Evolutionary conservation across 2,797 vertebrate species (phyloP), one percentile per base, ranked within the genome.

Genomic region (Allobates femoralis): DNA sequence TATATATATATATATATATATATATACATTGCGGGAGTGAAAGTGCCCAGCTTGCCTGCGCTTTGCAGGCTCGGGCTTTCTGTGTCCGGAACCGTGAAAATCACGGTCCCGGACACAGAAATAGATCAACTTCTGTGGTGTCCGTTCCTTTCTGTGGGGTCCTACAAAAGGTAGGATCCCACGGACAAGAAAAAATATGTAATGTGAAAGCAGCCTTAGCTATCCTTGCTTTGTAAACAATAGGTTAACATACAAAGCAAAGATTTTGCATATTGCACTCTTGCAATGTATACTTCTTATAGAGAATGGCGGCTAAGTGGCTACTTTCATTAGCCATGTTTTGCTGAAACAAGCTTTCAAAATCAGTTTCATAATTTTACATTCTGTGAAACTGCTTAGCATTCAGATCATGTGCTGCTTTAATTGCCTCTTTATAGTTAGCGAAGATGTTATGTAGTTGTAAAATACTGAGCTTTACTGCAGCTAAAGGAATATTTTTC

Each of bases 401-500:
- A 90, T 91, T 90, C 85, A 41, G n/a, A 79, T 90, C 41, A 1
- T 90, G 83, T 34, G 80, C 55, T 77, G 62, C 91, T 93, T 92
- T 93, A 92, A 93, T 92, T 90, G 81, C 87, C 21, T 37, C 1
- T 89, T 87, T 88, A 50, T 82, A 88, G 81, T 87, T 92, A 90
- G 76, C 53, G 89, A 91, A 91, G 86, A 80, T 81, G 80, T 32
- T 89, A 60, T 85, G 74, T 26, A 86, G 75, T 86, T 92, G 81
- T 91, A 91, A 93, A 93, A 92, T 88, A 79, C 85, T 88, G 83
- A 50, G 53, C 79, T 93, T 93, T 91, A 91, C 88, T 92, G 88
- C 87, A 91, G 83, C 81, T 89, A 91, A 86, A 92, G 60, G 88
- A 90, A 89, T 93, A 92, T 94, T 93, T 92, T 89, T 93, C 90